These are phyloP conservation scores for Noctua janthe DNA, from an alignment of 2,888 invertebrate species.

Conservation along the genomic window DNA sequence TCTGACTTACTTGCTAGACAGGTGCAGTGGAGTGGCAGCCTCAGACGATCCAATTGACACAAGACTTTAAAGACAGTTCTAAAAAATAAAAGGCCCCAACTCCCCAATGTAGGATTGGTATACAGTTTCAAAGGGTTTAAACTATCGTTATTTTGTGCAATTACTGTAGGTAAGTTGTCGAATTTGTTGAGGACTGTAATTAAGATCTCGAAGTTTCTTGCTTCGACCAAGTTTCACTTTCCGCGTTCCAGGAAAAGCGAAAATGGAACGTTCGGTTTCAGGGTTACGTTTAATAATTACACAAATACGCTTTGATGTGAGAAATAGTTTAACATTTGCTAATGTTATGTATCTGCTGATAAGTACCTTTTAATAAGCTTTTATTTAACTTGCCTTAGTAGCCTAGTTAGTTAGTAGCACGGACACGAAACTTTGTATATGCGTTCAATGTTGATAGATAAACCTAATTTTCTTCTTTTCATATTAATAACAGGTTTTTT, in stretches of 20 bases:
- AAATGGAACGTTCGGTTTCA: not conserved
- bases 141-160: constrained; percentile 33
- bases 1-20: constrained; percentile 18
- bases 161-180: constrained; percentile 17
- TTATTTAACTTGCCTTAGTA: not conserved
- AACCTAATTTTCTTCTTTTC: not conserved
- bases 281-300: not conserved
- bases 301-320: not conserved
- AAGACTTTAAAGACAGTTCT: not conserved
- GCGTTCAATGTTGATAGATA: not conserved
- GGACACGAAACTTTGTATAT: not conserved
- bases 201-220: constrained; percentile 34
- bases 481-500: no score
- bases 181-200: constrained; percentile 27
- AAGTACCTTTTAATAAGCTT: not conserved
- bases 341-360: no score
- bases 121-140: constrained; percentile 30
- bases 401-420: not conserved
- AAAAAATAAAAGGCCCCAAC: not conserved
- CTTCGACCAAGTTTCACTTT: constrained; percentile 29
- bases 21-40: constrained; percentile 31
- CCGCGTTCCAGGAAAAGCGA: constrained; percentile 1
- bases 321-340: not conserved
- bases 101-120: not conserved
- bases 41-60: constrained; percentile 18